Evolutionary conservation across 2,888 invertebrate species (phyloP), one percentile per base, ranked within the genome.

Genomic region (Chironomus tentans): DNA sequence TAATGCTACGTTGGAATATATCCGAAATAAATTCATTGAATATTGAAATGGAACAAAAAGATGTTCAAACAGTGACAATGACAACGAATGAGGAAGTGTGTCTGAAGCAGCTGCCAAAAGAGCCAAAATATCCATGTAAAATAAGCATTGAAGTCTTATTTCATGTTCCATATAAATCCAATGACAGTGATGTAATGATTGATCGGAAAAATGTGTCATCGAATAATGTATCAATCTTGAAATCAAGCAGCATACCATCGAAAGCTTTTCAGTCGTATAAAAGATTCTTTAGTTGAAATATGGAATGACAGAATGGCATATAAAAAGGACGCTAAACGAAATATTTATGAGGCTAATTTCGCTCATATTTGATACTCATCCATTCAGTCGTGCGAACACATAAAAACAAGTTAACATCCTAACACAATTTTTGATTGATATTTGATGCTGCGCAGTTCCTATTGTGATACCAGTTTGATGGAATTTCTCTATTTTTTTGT

Each of bases 71-170:
- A 61, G 22, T 61, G 24, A 72, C 61, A 24, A 61, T 72, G 72
- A 62, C 72, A 28, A 28, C 62, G 7, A 72, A 72, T 13, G 72
- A 72, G 50, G 72, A 72, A 24, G 15, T 72, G n/a, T 62, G 28
- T n/a, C 12, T 72, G 18, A 72, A 38, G 18, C 61, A 72, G 62
- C 18, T 72, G 13, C 56, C 48, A 21, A 61, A 38, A 18, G 61
- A 72, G 24, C 56, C 72, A 61, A 72, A 62, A 38, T 72, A 72
- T 72, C 72, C 72, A 7, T 72, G 72, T 28, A 5, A 62, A 3
- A 72, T 72, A n/a, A 72, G 72, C 38, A 28, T 72, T 28, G 72
- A 72, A 38, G 62, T 72, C 6, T 38, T 72, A 13, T 72, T 72
- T 22, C 72, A 72, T 21, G 62, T 72, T 15, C 72, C 72, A 21